Base-by-base conservation (phyloP, 2,113 vertebrate genomes). In the Orcinus orca region DNA sequence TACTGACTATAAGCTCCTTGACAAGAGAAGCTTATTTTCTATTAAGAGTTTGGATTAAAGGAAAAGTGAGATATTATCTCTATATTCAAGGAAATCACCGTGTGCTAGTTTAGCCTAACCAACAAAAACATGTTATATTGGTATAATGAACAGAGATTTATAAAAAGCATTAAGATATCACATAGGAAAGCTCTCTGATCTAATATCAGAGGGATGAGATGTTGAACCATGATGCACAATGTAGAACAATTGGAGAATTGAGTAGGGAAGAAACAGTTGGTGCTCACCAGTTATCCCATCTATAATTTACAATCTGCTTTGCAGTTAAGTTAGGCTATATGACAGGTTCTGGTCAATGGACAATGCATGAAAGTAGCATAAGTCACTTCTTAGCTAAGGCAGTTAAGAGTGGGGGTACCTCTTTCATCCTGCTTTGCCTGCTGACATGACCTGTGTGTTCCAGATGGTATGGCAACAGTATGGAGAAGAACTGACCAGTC, bases 11-110 rank as follows among this genome's bases (percentile, higher is more conserved):
- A 73, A 87, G n/a, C 18, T 90, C 38, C 13, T 80, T 44, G 29
- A 93, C 47, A 88, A 85, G 20, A 93, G 25, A 96, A 67, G 18
- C 91, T 26, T 94, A 88, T 79, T 93, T 71, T 62, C 71, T 70
- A 17, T 81, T 77, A 67, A 77, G 12, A 58, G 38, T 41, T 93
- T 74, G 50, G 44, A 29, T 73, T 73, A 88, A 88, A 80, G 84
- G 8, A 50, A 90, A 55, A 80, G 15, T 63, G 76, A 84, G n/a
- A 36, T 74, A 47, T 73, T 73, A 68, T 91, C 10, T 76, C 31
- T 93, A 15, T 76, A 71, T 71, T 55, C 58, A 95, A 83, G 31
- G 15, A 55, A 5, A 17, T 95, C 50, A 77, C 21, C 94, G 71
- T 58, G 15, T 68, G 33, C 36, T 88, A 82, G 21, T 82, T 68